Evolutionary conservation across 1,140 invertebrate species (phyloP), one percentile per base, ranked within the genome.

Genomic region (Orchesella cincta): DNA sequence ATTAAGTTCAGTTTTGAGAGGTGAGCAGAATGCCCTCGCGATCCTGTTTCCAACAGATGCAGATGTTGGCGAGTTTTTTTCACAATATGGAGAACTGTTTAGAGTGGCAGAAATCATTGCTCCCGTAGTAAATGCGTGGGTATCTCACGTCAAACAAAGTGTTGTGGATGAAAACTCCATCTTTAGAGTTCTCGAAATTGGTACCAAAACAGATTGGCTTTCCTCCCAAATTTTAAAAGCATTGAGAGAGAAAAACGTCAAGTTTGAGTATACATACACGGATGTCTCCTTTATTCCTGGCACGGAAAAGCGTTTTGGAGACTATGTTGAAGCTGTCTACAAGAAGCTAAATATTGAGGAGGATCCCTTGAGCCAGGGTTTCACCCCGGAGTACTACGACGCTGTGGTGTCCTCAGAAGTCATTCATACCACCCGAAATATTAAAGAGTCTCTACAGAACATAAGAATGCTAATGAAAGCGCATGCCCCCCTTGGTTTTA

Each of bases 331-430:
- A 16, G 3, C 46, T 0, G 52, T 78, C 0, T 80, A 28, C 29
- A 51, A 76, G 72, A 36, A 64, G 18, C 39, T 80, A 29, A 76
- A 80, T 51, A 78, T 80, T 54, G 79, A 80, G 31, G 39, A 78
- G 1, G 79, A 80, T 73, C 79, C 79, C 0, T 35, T 77, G 34
- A 1, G 29, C 16, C 79, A 80, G 64, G 79, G 76, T 14, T 80
- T 76, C 34, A 29, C 29, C 0, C 76, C 79, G 1, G 29, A 77
- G n/a, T 33, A 75, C 18, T 80, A 80, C 57, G 16, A 73, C 36
- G 26, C 77, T 1, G 36, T 80, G 29, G 67, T 35, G 3, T 26
- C 54, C n/a, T n/a, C n/a, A 3, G 52, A 78, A 26, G 76, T 80
- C 1, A 8, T 80, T 33, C 79, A 80, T 76, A 76, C 76, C 5